Conservation (phyloP, 2,888 invertebrate genomes). For the Hybos culiciformis region DNA sequence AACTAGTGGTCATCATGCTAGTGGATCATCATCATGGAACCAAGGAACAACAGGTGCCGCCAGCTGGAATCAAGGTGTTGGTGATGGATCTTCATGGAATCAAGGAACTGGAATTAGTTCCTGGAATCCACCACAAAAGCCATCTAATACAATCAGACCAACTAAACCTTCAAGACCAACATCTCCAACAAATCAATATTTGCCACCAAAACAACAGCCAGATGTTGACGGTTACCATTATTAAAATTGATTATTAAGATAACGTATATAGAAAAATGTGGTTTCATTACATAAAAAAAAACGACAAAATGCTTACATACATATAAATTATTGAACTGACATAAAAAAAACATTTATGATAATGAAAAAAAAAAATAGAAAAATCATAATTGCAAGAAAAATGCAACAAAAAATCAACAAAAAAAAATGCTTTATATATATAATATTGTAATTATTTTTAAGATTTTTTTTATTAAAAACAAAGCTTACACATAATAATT, state of each 20-base stretch:
- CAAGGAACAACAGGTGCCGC: background rate
- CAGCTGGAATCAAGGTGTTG: conserved; percentile 4
- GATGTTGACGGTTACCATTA: conserved; percentile 12
- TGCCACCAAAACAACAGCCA: conserved; percentile 22
- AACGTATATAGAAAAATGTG: background rate
- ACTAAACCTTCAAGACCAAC: conserved; percentile 13
- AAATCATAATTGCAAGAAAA: background rate
- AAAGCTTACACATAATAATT: no score
- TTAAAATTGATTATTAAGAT: conserved; percentile 2
- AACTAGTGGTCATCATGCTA: background rate
- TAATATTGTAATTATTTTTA: no score
- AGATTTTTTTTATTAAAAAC: no score
- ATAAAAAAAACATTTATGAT: background rate
- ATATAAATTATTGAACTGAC: background rate
- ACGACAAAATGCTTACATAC: background rate
- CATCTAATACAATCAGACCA: conserved; percentile 11
- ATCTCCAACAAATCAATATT: conserved; percentile 22
- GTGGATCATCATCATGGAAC: background rate
- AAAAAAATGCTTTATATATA: no score
- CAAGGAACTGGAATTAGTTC: no score
- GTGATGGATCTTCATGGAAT: background rate
- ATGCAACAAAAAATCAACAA: background rate
- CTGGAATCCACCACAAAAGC: conserved; percentile 1
- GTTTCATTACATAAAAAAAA: background rate
- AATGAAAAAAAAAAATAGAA: background rate